phyloP scores from a whole-genome alignment of 2,797 vertebrate species.

The Phaenicophaeus curvirostris region DNA sequence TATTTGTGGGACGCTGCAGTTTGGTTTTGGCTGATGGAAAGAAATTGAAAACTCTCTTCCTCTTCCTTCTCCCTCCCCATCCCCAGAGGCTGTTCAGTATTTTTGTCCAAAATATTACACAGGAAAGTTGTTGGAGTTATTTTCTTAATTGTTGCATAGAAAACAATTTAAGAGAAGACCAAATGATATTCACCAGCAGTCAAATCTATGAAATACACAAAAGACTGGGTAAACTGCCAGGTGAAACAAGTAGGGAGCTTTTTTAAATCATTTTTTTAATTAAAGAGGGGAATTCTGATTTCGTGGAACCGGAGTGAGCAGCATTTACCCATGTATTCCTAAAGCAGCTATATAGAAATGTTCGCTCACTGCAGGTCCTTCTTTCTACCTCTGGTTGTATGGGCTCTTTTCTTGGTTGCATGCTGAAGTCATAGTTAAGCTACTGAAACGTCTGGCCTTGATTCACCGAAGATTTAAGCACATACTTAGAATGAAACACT shows the following conservation, averaged over 20 bases:
- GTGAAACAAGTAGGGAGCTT: not conserved
- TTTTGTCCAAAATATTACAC: conserved; percentile 22
- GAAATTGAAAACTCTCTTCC: conserved; percentile 38
- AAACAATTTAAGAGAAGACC: not conserved
- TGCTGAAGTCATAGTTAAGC: not conserved
- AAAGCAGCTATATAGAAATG: not conserved
- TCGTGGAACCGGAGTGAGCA: not conserved
- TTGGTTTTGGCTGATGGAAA: conserved; percentile 28
- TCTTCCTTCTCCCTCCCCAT: conserved; percentile 36
- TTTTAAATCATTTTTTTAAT: not conserved
- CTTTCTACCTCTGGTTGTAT: not conserved
- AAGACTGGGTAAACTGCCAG: not conserved
- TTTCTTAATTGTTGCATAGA: not conserved
- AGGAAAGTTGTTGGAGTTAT: not conserved
- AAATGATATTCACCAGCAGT: not conserved
- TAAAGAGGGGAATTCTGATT: not conserved
- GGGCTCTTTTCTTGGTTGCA: not conserved
- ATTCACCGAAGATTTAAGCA: conserved; percentile 24
- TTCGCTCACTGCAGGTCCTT: not conserved
- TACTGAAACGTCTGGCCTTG: not conserved
- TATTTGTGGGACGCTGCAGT: not conserved
- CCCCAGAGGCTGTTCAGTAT: not conserved
- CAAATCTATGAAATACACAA: not conserved
- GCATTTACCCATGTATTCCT: not conserved
- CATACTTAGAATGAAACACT: conserved; percentile 35